phyloP scores from a whole-genome alignment of 2,113 vertebrate genomes.

The Porphyrio hochstetteri region DNA sequence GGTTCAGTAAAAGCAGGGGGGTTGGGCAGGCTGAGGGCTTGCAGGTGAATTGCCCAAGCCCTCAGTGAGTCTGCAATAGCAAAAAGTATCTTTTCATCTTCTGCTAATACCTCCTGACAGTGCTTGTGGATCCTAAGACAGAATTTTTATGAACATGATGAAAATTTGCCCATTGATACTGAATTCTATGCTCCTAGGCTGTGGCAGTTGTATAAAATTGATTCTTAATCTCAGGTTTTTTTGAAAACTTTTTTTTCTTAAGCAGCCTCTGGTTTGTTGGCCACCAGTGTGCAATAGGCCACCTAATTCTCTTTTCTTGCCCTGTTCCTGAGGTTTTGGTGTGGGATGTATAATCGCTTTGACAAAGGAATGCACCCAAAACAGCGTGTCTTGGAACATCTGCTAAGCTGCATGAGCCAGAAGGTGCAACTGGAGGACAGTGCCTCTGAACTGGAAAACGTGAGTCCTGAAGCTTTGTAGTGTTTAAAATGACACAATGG shows the following conservation, averaged over 20 bases:
- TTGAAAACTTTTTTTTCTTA: neutral
- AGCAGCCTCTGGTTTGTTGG: neutral
- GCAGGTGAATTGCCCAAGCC: neutral
- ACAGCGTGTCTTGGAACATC: slow-evolving; percentile 75
- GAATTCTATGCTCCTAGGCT: neutral
- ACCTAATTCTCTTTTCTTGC: neutral
- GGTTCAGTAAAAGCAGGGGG: neutral
- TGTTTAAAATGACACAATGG: accelerated
- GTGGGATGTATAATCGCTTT: slow-evolving; percentile 84
- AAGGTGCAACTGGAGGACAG: slow-evolving; percentile 68
- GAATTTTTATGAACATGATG: neutral
- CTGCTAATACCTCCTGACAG: neutral
- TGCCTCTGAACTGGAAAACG: slow-evolving; percentile 71
- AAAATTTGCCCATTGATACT: neutral
- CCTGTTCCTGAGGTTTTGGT: slow-evolving; percentile 78
- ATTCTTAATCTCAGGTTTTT: neutral
- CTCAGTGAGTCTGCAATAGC: neutral
- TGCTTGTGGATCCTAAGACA: neutral
- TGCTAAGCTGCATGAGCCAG: slow-evolving; percentile 70
- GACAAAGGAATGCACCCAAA: slow-evolving; percentile 83
- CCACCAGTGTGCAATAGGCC: accelerated
- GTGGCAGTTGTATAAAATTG: neutral
- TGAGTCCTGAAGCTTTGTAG: slow-evolving; percentile 43
- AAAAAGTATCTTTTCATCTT: neutral
- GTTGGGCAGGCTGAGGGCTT: neutral